Conservation (phyloP, 2,797 vertebrate species). For the Corythornis leucogaster region DNA sequence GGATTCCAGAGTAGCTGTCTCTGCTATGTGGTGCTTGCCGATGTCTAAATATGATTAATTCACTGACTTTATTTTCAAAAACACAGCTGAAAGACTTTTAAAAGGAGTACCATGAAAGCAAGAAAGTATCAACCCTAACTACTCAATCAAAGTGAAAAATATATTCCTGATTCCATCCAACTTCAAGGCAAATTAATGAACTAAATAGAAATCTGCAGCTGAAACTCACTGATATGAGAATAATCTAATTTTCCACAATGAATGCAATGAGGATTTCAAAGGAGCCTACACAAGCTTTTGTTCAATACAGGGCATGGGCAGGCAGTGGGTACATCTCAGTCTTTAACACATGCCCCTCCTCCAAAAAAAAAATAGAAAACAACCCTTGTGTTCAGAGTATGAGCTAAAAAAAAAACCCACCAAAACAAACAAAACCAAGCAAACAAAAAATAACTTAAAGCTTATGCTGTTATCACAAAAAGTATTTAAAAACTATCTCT, state of each 20-base stretch:
- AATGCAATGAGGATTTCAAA: slow-evolving; percentile 45
- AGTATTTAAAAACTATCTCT: not conserved
- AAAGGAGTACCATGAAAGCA: slow-evolving; percentile 38
- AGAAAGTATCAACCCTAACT: slow-evolving; percentile 56
- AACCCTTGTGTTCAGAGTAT: not conserved
- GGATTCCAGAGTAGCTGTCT: slow-evolving; percentile 59
- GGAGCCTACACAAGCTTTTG: slow-evolving; percentile 8
- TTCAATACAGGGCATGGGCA: not conserved
- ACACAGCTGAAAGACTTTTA: slow-evolving; percentile 60
- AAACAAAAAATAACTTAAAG: not conserved
- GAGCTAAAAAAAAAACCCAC: not conserved
- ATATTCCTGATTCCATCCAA: slow-evolving; percentile 62
- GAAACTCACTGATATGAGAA: slow-evolving; percentile 59
- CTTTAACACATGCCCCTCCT: not conserved
- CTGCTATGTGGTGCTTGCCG: slow-evolving; percentile 57
- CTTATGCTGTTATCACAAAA: not conserved
- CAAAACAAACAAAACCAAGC: no score
- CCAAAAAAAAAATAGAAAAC: no score
- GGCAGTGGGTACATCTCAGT: not conserved
- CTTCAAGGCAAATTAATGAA: slow-evolving; percentile 69
- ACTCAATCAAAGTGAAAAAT: slow-evolving; percentile 70
- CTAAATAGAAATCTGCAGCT: slow-evolving; percentile 57
- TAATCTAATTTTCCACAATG: slow-evolving; percentile 63
- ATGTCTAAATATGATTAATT: slow-evolving; percentile 68
- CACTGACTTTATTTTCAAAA: slow-evolving; percentile 66